Evolutionary conservation across 2,888 invertebrate genomes (phyloP), one percentile per base, ranked within the genome.

Genomic region (Agrochola litura): DNA sequence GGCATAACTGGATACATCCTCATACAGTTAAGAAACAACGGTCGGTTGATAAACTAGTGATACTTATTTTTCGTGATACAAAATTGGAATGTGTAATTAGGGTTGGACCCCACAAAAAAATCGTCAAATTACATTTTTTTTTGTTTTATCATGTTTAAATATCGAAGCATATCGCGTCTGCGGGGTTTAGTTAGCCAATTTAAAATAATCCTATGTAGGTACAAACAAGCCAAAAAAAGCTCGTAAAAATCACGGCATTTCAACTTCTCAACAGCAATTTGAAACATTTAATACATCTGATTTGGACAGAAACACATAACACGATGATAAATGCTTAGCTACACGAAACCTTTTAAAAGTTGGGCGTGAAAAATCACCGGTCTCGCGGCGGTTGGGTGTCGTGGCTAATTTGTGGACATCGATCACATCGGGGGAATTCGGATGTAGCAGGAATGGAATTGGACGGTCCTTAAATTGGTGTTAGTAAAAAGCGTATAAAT

Each of bases 381-480:
- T 78, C 86, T 88, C 82, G 75, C 82, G 54, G 86, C 84, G 83
- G 83, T 75, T 86, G 90, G 89, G 91, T 89, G 91, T 90, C 90
- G 89, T 81, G 89, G 92, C 92, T 93, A 93, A 93, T 93, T 93
- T 93, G 93, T 87, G 92, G 92, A 90, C 93, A 93, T 93, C 92
- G 92, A 93, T 93, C 93, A 93, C 92, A 79, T 79, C 73, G 81
- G 78, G 79, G 60, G 65, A 60, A 61, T 83, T 70, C 46, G 63
- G 90, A 89, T 84, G 6, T 88, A 85, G 0, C 74, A n/a, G 1
- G 0, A 54, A 72, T 88, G 83, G 90, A 90, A 83, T 46, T 2
- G 82, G 19, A 76, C 56, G 14, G 12, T 19, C 30, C 16, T 61
- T 58, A 37, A n/a, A 68, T 54, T 0, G 19, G 19, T 9, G 19